Evolutionary conservation across 2,113 vertebrate species (phyloP).

Genomic region (Stegostoma tigrinum): DNA sequence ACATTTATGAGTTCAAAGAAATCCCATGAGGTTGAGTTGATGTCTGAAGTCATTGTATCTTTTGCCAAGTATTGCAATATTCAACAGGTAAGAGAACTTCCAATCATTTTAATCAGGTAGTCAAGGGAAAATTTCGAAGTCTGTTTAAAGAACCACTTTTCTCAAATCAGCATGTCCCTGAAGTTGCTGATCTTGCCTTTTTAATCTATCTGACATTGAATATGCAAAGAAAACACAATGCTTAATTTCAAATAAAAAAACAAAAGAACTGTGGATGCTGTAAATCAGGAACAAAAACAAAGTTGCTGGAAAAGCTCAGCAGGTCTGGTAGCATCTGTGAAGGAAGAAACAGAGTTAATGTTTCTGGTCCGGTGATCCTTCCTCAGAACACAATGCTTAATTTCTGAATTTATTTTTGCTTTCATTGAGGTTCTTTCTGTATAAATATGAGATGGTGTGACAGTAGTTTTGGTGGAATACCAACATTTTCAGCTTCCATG

Average conservation of each 20-base stretch:
- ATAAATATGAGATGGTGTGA: background rate
- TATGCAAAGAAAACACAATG: background rate
- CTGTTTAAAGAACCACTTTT: background rate
- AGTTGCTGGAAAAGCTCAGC: too few species aligned
- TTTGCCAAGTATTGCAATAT: conserved; percentile 64
- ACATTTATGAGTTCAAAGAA: conserved; percentile 96
- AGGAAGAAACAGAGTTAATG: too few species aligned
- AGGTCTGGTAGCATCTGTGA: too few species aligned
- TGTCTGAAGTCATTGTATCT: conserved; percentile 75
- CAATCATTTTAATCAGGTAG: background rate
- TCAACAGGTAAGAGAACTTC: conserved; percentile 34
- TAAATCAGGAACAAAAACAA: too few species aligned
- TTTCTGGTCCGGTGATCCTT: too few species aligned
- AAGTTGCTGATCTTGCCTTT: background rate
- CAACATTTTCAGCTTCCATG: background rate
- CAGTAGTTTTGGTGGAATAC: background rate
- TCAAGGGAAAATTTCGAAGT: background rate
- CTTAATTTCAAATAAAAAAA: background rate
- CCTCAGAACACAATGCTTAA: background rate
- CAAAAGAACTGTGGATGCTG: too few species aligned
- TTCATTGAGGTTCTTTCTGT: background rate
- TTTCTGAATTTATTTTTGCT: background rate
- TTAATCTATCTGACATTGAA: background rate
- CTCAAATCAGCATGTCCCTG: background rate
- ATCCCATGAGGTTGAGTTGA: conserved; percentile 85